Conservation (phyloP, 1,140 invertebrate genomes). For the Manduca sexta region DNA sequence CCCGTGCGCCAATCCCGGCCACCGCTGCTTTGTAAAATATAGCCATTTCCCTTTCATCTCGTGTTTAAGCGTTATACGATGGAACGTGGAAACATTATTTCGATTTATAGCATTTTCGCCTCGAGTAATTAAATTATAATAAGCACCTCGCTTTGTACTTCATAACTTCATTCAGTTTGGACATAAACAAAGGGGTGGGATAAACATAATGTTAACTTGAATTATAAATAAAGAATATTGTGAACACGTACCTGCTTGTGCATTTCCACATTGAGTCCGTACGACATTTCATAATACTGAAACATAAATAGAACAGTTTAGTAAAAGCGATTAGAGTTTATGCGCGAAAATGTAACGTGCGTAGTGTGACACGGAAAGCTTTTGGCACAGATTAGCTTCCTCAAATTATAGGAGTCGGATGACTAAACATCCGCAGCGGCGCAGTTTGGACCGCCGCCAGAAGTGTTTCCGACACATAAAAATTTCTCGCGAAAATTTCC, state of each 20-base stretch:
- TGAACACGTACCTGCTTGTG: constrained; percentile 98
- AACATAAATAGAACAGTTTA: constrained; percentile 75
- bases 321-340: constrained; percentile 44
- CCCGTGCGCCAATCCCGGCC: constrained; percentile 31
- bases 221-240: constrained; percentile 12
- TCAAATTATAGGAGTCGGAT: constrained; percentile 65
- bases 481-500: constrained; percentile 65
- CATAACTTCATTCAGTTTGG: background rate
- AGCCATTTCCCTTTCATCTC: constrained; percentile 31
- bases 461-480: constrained; percentile 71
- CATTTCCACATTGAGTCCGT: constrained; percentile 99
- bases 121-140: background rate
- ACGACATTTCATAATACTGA: constrained; percentile 99
- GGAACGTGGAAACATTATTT: constrained; percentile 36
- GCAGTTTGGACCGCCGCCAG: constrained; percentile 58
- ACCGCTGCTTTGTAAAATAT: constrained; percentile 34
- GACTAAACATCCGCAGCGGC: constrained; percentile 68
- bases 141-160: background rate
- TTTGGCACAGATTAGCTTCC: constrained; percentile 63
- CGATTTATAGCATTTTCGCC: background rate
- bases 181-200: background rate
- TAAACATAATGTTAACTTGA: background rate
- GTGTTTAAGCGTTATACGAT: constrained; percentile 7
- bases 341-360: constrained; percentile 36
- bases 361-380: constrained; percentile 47